phyloP scores from a whole-genome alignment of 2,113 vertebrate genomes.

The Astur gentilis region DNA sequence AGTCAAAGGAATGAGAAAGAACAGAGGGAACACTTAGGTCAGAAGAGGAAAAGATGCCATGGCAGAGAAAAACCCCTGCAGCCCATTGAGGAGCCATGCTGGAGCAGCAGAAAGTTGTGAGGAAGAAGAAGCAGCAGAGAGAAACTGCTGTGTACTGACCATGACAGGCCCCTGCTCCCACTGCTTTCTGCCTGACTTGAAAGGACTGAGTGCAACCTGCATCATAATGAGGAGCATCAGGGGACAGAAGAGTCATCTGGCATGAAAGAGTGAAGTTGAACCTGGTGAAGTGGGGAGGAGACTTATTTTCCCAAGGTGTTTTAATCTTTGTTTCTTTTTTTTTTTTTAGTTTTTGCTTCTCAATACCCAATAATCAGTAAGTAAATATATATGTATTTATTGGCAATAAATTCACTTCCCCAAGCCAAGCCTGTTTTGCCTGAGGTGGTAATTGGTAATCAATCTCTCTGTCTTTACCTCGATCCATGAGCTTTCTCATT shows the following conservation, averaged over 20 bases:
- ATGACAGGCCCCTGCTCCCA: neutral
- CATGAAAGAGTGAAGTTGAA: neutral
- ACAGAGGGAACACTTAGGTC: neutral
- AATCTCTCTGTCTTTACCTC: neutral
- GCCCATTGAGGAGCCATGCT: rapidly evolving
- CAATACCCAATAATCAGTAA: neutral
- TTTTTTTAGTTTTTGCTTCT: neutral
- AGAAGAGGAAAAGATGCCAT: neutral
- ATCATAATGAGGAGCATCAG: neutral
- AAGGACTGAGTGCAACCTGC: neutral
- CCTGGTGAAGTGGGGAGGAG: neutral
- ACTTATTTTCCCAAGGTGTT: neutral
- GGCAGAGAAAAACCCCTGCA: neutral
- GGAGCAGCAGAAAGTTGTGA: neutral
- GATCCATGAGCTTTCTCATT: neutral
- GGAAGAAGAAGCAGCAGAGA: neutral
- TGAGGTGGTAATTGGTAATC: neutral
- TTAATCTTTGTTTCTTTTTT: neutral
- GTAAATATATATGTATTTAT: neutral
- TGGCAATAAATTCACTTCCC: neutral
- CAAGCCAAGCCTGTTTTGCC: neutral
- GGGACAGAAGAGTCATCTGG: neutral
- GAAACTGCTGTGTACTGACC: neutral
- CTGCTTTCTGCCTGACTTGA: neutral
- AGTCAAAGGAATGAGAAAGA: neutral